Percentiles rank a stretch among this genome's conserved stretches.
These are phyloP conservation scores for Heliconius ethilla DNA, from an alignment of 2,888 invertebrate genomes.

Conservation along the genomic window DNA sequence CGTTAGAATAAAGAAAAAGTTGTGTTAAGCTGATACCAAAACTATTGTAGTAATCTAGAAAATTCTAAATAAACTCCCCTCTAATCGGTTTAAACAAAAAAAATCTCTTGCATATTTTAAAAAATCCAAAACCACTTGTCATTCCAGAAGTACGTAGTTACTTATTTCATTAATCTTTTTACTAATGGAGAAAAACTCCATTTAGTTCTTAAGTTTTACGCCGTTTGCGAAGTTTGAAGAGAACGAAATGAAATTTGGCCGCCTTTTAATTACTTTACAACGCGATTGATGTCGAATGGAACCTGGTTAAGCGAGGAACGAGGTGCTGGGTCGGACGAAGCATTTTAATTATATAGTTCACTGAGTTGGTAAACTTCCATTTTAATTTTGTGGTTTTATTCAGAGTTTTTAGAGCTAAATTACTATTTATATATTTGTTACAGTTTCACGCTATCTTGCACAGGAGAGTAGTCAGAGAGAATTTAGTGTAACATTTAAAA, in stretches of 20 bases:
- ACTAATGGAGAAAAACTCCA: conserved; percentile 30
- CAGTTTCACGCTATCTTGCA: no score
- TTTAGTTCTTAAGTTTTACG: conserved; percentile 37
- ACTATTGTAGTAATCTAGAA: background rate
- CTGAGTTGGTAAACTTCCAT: background rate
- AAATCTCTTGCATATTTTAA: conserved; percentile 10
- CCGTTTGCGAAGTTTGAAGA: conserved; percentile 30
- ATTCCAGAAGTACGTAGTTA: conserved; percentile 30
- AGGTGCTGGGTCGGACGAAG: conserved; percentile 7
- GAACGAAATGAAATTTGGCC: conserved; percentile 26
- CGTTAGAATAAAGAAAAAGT: background rate
- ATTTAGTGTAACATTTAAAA: no score
- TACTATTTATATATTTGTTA: background rate
- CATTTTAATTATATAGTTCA: conserved; percentile 17
- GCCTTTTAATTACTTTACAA: conserved; percentile 36
- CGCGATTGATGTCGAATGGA: conserved; percentile 32
- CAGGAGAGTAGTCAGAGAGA: no score
- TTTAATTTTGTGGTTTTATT: conserved; percentile 9
- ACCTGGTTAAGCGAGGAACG: conserved; percentile 21
- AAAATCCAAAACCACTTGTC: conserved; percentile 27
- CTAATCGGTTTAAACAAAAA: background rate
- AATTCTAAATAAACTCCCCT: background rate
- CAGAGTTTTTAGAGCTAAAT: background rate
- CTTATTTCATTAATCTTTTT: conserved; percentile 36
- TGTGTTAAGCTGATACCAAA: background rate